phyloP scores from a whole-genome alignment of 2,797 vertebrate species.

The Sebastes minor region DNA sequence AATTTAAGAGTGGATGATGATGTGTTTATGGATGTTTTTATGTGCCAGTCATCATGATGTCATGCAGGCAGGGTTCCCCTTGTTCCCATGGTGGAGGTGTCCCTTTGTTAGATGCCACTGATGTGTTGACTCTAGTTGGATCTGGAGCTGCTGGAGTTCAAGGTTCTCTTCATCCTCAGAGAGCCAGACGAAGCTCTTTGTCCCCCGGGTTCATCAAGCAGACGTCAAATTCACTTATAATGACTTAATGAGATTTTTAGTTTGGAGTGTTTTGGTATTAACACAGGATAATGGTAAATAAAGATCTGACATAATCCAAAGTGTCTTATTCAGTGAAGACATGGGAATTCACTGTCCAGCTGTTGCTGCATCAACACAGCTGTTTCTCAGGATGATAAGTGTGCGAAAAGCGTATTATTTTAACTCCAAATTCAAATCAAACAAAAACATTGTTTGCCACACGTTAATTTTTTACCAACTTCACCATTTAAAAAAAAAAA shows the following conservation, averaged over 20 bases:
- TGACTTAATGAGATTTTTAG: too few relatives aligned
- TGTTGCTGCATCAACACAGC: too few relatives aligned
- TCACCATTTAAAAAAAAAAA: too few relatives aligned
- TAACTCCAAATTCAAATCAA: not conserved
- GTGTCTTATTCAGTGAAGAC: not conserved
- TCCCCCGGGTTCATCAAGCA: not conserved
- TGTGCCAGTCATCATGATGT: not conserved
- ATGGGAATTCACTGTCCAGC: not conserved
- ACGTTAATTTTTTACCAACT: too few relatives aligned
- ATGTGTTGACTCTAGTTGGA: not conserved
- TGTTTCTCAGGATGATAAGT: too few relatives aligned
- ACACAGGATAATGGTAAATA: not conserved
- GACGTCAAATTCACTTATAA: not conserved
- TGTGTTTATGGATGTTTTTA: not conserved
- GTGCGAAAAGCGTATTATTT: not conserved
- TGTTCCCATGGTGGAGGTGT: not conserved
- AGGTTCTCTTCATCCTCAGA: not conserved
- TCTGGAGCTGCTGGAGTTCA: not conserved
- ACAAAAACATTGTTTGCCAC: too few relatives aligned
- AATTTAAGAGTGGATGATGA: not conserved
- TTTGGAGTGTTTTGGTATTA: not conserved
- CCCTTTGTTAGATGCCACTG: not conserved
- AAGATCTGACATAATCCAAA: not conserved
- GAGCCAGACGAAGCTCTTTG: not conserved
- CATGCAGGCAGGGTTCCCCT: not conserved